A percentile compares a stretch with the other conserved stretches of the same genome.
These are phyloP conservation scores for Gavia stellata DNA, from an alignment of 2,113 vertebrate species.

Conservation along the genomic window DNA sequence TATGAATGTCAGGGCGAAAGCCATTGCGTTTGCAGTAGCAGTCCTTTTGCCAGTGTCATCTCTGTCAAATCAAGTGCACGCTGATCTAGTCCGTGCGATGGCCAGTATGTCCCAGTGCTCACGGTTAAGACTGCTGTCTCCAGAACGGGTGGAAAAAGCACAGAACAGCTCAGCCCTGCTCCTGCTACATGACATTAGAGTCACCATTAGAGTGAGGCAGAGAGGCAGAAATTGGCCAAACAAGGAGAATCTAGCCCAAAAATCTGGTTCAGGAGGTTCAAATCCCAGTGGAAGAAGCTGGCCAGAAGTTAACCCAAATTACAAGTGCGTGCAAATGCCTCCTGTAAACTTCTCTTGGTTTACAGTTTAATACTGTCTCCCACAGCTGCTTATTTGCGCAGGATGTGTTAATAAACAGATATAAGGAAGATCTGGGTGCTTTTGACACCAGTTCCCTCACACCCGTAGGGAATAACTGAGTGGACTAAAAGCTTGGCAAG, in stretches of 20 bases:
- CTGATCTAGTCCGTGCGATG: not conserved
- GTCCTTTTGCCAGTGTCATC: not conserved
- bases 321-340: not conserved
- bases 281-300: not conserved
- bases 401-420: not conserved
- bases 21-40: no score
- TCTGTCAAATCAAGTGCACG: not conserved
- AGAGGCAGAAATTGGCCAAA: not conserved
- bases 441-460: not conserved
- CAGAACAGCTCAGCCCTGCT: not conserved
- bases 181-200: not conserved
- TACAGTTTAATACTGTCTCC: not conserved
- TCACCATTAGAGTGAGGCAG: not conserved
- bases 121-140: fast-evolving
- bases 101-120: not conserved
- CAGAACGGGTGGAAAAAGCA: not conserved
- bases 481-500: not conserved
- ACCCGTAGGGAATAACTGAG: not conserved
- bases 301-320: not conserved
- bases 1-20: not conserved
- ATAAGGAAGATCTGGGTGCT: not conserved
- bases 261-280: not conserved
- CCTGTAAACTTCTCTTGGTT: not conserved
- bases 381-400: not conserved
- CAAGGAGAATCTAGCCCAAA: not conserved